phyloP scores from a whole-genome alignment of 2,113 vertebrate species.

The Oxyruncus cristatus region DNA sequence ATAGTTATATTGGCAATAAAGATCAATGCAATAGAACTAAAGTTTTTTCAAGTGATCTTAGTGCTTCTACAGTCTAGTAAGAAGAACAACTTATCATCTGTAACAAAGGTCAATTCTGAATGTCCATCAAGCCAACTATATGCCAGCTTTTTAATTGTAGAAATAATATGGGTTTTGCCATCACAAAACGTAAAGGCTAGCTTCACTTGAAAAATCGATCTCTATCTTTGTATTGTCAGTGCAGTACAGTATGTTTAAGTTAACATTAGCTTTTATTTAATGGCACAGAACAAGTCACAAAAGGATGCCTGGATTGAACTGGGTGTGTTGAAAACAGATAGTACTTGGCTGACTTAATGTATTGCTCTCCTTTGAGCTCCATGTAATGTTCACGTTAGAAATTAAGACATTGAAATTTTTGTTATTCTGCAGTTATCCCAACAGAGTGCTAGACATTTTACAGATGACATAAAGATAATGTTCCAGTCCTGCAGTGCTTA shows the following conservation, averaged over 20 bases:
- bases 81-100: not conserved
- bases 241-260: not conserved
- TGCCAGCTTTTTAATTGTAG: not conserved
- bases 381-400: not conserved
- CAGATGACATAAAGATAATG: not conserved
- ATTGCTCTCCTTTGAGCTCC: not conserved
- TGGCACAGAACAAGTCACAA: not conserved
- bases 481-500: not conserved
- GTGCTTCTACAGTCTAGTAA: not conserved
- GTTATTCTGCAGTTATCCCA: not conserved
- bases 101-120: not conserved
- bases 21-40: not conserved
- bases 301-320: not conserved
- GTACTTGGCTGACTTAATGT: not conserved
- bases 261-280: constrained; percentile 9
- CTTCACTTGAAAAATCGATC: not conserved
- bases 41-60: not conserved
- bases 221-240: not conserved
- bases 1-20: not conserved
- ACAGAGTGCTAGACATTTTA: not conserved
- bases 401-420: not conserved
- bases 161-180: not conserved
- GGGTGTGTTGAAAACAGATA: not conserved
- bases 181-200: not conserved
- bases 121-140: not conserved